A percentile compares a stretch with the other conserved stretches of the same genome.
phyloP scores from a whole-genome alignment of 2,113 vertebrate genomes.

The Dipodomys stephensi region DNA sequence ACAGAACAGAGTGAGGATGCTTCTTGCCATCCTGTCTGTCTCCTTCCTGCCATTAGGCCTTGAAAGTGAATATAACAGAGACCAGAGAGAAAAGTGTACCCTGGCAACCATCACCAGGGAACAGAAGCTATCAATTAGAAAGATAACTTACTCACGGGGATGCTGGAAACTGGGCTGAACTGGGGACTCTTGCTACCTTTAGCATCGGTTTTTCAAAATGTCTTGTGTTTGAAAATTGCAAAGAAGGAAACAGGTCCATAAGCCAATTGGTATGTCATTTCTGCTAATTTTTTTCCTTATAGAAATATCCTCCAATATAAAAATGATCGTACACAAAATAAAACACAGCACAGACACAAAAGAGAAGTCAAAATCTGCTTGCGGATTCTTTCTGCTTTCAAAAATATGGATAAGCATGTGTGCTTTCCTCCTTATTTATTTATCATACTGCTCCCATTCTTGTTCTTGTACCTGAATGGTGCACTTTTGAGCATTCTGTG shows the following conservation, averaged over 20 bases:
- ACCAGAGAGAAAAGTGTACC: background rate
- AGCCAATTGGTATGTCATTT: background rate
- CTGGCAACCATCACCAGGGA: slow-evolving; percentile 39
- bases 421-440: background rate
- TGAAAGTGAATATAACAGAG: background rate
- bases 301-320: background rate
- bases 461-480: background rate
- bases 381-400: background rate
- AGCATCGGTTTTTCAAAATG: background rate
- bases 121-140: slow-evolving; percentile 44
- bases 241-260: background rate
- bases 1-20: background rate
- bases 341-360: slow-evolving; percentile 29
- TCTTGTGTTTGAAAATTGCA: background rate
- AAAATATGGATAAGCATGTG: background rate
- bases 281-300: slow-evolving; percentile 17
- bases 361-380: background rate
- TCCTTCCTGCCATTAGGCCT: slow-evolving; percentile 10
- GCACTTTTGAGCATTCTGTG: background rate
- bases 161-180: background rate
- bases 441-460: background rate
- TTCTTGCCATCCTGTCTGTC: background rate
- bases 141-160: background rate
- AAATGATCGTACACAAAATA: background rate
- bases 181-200: background rate